phyloP scores from a whole-genome alignment of 2,113 vertebrate genomes.

The Zingel zingel region DNA sequence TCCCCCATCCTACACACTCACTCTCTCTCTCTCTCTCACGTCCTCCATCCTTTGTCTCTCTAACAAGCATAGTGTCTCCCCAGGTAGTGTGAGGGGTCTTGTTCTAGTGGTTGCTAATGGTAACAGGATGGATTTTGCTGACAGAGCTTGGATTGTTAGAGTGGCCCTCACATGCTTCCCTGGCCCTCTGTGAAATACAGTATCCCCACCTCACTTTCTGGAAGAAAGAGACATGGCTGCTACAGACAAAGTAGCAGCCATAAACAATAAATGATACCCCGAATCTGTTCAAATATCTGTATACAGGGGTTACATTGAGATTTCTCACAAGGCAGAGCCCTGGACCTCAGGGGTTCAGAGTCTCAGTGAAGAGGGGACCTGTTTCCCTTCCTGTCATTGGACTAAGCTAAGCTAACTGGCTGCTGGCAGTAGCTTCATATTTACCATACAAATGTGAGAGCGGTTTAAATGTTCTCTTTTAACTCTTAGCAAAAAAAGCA shows the following conservation, averaged over 20 bases:
- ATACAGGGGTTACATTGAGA: background rate
- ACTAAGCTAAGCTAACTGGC: background rate
- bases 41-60: slow-evolving; percentile 50
- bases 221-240: slow-evolving; percentile 2
- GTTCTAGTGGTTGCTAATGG: slow-evolving; percentile 76
- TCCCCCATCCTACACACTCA: slow-evolving; percentile 42
- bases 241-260: background rate
- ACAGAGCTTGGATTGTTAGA: slow-evolving; percentile 65
- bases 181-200: slow-evolving; percentile 26
- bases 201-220: slow-evolving; percentile 7
- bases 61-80: slow-evolving; percentile 75
- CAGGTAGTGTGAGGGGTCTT: slow-evolving; percentile 58
- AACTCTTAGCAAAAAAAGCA: background rate
- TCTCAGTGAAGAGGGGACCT: background rate
- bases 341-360: background rate
- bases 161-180: slow-evolving; percentile 51
- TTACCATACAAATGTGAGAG: too few relatives aligned
- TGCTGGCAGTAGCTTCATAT: background rate
- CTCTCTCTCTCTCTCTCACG: slow-evolving; percentile 18
- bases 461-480: background rate
- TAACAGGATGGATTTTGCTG: slow-evolving; percentile 75
- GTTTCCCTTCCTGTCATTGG: too few relatives aligned
- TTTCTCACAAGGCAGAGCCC: background rate
- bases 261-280: background rate
- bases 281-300: background rate